Conservation (phyloP, 2,888 invertebrate species). For the Hyles lineata region DNA sequence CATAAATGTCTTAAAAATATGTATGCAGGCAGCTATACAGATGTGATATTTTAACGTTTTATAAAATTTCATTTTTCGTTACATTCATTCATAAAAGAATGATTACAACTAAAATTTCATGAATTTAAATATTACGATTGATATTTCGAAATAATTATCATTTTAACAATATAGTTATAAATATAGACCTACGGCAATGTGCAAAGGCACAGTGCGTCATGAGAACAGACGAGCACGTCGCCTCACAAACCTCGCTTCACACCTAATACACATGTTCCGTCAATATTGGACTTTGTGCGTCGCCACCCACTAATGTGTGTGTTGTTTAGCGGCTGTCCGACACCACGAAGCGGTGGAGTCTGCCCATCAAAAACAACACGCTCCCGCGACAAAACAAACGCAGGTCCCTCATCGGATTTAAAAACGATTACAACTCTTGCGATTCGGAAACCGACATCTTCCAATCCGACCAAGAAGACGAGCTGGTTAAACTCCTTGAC, state of each 20-base stretch:
- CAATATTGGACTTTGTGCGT: slow-evolving; percentile 66
- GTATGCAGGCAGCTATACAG: not conserved
- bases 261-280: slow-evolving; percentile 40
- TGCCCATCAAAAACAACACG: slow-evolving; percentile 70
- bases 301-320: slow-evolving; percentile 45
- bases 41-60: not conserved
- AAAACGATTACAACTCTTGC: slow-evolving; percentile 69
- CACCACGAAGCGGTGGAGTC: slow-evolving; percentile 77
- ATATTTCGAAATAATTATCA: no score
- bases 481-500: slow-evolving; percentile 89
- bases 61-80: no score
- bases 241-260: slow-evolving; percentile 20
- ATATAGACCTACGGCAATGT: slow-evolving; percentile 7
- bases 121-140: no score
- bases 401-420: slow-evolving; percentile 55
- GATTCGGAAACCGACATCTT: slow-evolving; percentile 91
- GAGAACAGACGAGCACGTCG: slow-evolving; percentile 10
- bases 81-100: not conserved
- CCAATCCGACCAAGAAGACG: slow-evolving; percentile 92
- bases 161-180: not conserved
- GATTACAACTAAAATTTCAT: not conserved
- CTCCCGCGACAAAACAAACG: slow-evolving; percentile 62
- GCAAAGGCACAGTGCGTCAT: slow-evolving; percentile 14
- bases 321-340: slow-evolving; percentile 76
- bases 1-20: not conserved